A percentile compares a stretch with the other conserved stretches of the same genome.
Conservation (phyloP, 1,140 invertebrate species). For the Apis laboriosa region DNA sequence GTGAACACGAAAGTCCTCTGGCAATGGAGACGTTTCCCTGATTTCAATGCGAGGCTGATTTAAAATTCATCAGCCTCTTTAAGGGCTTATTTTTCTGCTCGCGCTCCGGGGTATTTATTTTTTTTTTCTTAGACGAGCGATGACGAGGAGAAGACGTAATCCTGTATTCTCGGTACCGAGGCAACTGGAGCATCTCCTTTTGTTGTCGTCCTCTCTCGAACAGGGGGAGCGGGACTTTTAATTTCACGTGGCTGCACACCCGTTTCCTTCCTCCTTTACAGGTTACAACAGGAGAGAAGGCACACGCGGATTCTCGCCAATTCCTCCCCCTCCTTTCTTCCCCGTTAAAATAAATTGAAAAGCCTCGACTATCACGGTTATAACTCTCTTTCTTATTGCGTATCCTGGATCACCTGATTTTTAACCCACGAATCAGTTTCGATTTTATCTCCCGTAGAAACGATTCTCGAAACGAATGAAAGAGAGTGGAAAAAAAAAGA, state of each 20-base stretch:
- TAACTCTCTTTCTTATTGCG: background rate
- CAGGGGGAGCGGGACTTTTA: constrained; percentile 49
- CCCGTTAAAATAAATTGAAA: constrained; percentile 42
- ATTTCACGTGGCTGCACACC: constrained; percentile 55
- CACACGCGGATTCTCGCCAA: background rate
- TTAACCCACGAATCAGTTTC: constrained; percentile 17
- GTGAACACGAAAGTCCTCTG: constrained; percentile 74
- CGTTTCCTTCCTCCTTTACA: background rate
- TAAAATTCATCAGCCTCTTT: constrained; percentile 81
- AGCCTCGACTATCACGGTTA: background rate
- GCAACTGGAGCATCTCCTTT: constrained; percentile 48
- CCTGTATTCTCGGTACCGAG: constrained; percentile 62
- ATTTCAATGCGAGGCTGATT: constrained; percentile 80
- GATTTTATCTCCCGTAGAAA: constrained; percentile 53
- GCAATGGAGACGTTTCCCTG: constrained; percentile 76
- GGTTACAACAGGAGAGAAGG: background rate
- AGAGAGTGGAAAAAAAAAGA: background rate
- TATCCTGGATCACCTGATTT: constrained; percentile 34
- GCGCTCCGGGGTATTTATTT: constrained; percentile 79
- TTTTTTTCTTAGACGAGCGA: constrained; percentile 48
- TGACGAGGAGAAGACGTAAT: constrained; percentile 61
- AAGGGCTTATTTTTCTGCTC: constrained; percentile 80
- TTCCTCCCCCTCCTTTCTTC: background rate
- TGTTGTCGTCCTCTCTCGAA: constrained; percentile 23
- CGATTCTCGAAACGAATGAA: constrained; percentile 19